These are phyloP conservation scores for Corvus hawaiiensis DNA, from an alignment of 2,113 vertebrate species.

Conservation along the genomic window DNA sequence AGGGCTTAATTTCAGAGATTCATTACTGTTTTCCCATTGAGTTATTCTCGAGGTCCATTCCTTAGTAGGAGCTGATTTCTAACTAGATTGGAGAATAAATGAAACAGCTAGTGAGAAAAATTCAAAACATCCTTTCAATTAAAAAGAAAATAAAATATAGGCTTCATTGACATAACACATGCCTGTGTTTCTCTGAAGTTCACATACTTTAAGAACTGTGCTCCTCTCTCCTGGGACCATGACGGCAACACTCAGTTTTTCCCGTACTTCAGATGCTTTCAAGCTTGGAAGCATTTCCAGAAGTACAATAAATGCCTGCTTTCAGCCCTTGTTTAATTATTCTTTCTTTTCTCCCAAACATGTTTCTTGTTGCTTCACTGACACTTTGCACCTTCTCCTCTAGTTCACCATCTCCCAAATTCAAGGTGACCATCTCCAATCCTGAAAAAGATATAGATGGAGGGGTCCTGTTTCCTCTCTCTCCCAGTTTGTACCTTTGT, in stretches of 20 bases:
- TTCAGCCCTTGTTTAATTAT: neutral
- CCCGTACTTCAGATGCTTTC: neutral
- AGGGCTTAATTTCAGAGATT: neutral
- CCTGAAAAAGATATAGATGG: neutral
- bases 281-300: neutral
- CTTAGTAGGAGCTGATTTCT: neutral
- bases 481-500: neutral
- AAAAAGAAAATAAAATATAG: constrained; percentile 14
- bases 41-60: neutral
- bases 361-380: neutral
- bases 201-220: neutral
- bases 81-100: neutral
- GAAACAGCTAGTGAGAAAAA: constrained; percentile 16
- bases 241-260: neutral
- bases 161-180: neutral
- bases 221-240: neutral
- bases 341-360: neutral
- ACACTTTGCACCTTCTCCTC: neutral
- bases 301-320: neutral
- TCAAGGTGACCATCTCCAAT: neutral
- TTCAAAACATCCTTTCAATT: constrained; percentile 16
- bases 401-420: neutral
- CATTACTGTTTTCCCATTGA: neutral
- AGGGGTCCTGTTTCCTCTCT: neutral
- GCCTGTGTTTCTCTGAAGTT: neutral